phyloP scores from a whole-genome alignment of 2,888 invertebrate species.

The Tachina grossa region DNA sequence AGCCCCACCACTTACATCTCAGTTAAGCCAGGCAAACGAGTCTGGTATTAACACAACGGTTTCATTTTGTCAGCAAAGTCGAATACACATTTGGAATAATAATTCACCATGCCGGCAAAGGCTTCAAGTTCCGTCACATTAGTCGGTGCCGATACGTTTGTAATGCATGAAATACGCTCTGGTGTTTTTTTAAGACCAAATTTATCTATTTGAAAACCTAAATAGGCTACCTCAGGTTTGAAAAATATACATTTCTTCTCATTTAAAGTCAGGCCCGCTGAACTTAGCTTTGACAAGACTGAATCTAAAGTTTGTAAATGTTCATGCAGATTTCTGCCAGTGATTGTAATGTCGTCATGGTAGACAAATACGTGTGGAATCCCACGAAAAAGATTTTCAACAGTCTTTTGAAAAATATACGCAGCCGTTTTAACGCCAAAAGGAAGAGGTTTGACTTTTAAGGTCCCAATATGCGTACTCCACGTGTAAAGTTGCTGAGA shows the following conservation, averaged over 20 bases:
- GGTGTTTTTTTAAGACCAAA: constrained; percentile 36
- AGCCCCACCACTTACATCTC: rapidly evolving
- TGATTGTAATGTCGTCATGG: constrained; percentile 43
- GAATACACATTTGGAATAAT: constrained; percentile 52
- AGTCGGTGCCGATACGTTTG: constrained; percentile 30
- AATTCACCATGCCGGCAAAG: constrained; percentile 41
- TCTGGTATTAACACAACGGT: too few species aligned
- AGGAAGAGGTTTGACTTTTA: constrained; percentile 44
- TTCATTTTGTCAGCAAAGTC: constrained; percentile 61
- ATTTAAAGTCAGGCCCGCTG: constrained; percentile 38
- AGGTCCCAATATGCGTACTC: constrained; percentile 54
- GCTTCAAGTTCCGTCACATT: constrained; percentile 45
- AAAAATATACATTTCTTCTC: constrained; percentile 62
- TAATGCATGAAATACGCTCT: constrained; percentile 7
- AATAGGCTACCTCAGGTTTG: constrained; percentile 24
- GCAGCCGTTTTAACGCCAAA: constrained; percentile 35
- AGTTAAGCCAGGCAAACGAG: too few species aligned
- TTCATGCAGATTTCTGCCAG: not conserved
- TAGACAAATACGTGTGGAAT: constrained; percentile 45
- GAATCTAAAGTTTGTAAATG: constrained; percentile 45
- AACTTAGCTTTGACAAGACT: constrained; percentile 43
- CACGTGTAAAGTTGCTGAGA: constrained; percentile 44
- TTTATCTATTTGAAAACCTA: constrained; percentile 40
- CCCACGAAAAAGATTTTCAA: constrained; percentile 28
- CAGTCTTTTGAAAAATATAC: constrained; percentile 28